Conservation (phyloP, 2,113 vertebrate species). For the Hippocampus abdominalis region DNA sequence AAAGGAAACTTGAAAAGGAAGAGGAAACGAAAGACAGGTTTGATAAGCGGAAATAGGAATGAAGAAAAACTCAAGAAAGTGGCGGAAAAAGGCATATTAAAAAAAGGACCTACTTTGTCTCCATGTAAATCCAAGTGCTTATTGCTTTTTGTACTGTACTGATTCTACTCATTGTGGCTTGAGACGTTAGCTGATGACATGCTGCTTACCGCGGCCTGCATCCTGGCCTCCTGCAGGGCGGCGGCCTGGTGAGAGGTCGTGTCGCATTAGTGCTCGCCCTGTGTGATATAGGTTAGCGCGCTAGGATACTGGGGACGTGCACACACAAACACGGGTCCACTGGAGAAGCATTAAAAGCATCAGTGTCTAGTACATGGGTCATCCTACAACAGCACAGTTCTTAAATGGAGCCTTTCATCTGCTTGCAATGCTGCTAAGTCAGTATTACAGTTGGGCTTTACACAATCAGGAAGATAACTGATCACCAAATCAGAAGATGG, state of each 20-base stretch:
- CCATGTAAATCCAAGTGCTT: neutral
- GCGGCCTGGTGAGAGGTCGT: conserved; percentile 58
- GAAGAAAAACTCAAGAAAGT: neutral
- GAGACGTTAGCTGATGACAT: neutral
- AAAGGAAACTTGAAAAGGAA: neutral
- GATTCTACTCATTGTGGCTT: neutral
- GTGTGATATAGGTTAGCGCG: conserved; percentile 68
- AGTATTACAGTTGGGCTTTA: too few species aligned
- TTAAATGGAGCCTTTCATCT: neutral
- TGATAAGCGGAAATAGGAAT: too few species aligned
- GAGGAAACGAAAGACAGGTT: neutral
- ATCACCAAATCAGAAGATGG: too few species aligned
- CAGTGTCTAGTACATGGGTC: neutral
- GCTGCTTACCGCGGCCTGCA: conserved; percentile 12
- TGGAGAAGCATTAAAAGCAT: conserved; percentile 5
- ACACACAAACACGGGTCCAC: conserved; percentile 5
- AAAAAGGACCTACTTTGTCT: neutral
- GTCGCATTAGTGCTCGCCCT: conserved; percentile 65
- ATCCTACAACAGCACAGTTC: neutral
- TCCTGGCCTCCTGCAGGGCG: conserved; percentile 43
- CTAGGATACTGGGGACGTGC: conserved; percentile 37
- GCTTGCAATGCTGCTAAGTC: neutral
- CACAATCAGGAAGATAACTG: too few species aligned
- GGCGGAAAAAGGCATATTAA: neutral
- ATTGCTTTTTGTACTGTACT: neutral